Base-by-base conservation (phyloP, 2,888 invertebrate genomes). In the Macrosoma leucophasiata region DNA sequence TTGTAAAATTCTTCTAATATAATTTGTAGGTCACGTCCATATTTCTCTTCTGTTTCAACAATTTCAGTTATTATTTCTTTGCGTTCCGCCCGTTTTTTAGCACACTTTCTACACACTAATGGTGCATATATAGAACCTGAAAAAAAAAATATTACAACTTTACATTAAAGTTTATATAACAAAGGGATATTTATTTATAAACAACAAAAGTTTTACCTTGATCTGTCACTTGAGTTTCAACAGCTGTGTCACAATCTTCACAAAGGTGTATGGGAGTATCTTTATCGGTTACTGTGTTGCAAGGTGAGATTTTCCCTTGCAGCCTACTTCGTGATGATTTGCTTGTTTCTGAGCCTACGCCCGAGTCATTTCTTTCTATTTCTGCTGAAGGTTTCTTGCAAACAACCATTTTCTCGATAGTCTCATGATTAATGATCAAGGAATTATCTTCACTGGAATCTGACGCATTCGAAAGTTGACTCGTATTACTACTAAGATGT, bases 61-160 rank as follows among this genome's bases (percentile, higher is more conserved):
- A 97, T 95, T 85, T 97, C 97, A 3, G 93, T 93, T 30, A 97
- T 92, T 18, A 96, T 97, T 84, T 97, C 96, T 62, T 96, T 95
- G 33, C 97, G 88, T 67, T 97, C 97, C 5, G 93, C 89, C 34
- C 96, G 87, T 59, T 93, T 93, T 62, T 95, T 94, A 37, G 90
- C 87, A 69, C 97, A 97, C 66, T 95, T 94, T 44, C 93, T 88
- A 71, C 96, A 97, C 17, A 94, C 90, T 41, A 94, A 76, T 1
- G 93, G 92, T 14, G 93, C 92, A 55, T 89, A 92, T 57, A 89
- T 85, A 28, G 91, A 87, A 21, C 91, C 91, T 75, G 77, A 69
- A 76, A 59, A 39, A 13, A 30, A 22, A 33, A 31, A 13, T 22
- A 24, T 32, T 30, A 39, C 23, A 17, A 1, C 18, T 10, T 27